Base-by-base conservation (phyloP, 2,888 invertebrate genomes). In the Tetrapedia diversipes region DNA sequence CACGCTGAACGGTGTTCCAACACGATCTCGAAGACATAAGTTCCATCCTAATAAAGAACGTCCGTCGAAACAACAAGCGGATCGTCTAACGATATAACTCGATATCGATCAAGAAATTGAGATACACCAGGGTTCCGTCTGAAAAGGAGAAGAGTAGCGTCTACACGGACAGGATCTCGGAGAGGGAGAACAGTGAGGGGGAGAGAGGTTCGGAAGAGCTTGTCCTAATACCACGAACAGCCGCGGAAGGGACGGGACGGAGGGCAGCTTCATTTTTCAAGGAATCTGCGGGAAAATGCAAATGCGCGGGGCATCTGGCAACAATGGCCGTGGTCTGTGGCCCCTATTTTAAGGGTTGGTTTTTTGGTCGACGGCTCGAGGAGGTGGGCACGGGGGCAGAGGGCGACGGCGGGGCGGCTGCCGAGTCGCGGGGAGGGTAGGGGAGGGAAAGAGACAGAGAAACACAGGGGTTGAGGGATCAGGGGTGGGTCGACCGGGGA, bases 291-390 rank as follows among this genome's bases (percentile, higher is more conserved):
- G 87, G 90, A 91, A 91, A 91, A 91, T 91, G 91, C 90, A 91
- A 90, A 91, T 90, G 88, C 85, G 87, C 88, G 87, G 89, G 91
- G 91, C 91, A 91, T 91, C 91, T 91, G 91, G 91, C 91, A 91
- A 91, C 91, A 91, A 91, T 91, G 91, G 91, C 91, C 91, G 90
- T 89, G 89, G 88, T 90, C 89, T 90, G 83, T 78, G 82, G 88
- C 89, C 90, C 91, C 90, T 91, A 90, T 91, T 91, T 91, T 90
- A 91, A 91, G 90, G 91, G 90, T 90, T 89, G 91, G 89, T 90
- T 89, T 89, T 89, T 87, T 87, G 87, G 87, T 86, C 86, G 86
- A 70, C n/a, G 51, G 67, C 11, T 49, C 51, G 67, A 41, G 59
- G 39, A 67, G 79, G 65, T 49, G 68, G 73, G 63, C 75, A 22